A percentile compares a stretch with the other conserved stretches of the same genome.
Conservation (phyloP, 2,113 vertebrate genomes). For the Cryptotis parvus region DNA sequence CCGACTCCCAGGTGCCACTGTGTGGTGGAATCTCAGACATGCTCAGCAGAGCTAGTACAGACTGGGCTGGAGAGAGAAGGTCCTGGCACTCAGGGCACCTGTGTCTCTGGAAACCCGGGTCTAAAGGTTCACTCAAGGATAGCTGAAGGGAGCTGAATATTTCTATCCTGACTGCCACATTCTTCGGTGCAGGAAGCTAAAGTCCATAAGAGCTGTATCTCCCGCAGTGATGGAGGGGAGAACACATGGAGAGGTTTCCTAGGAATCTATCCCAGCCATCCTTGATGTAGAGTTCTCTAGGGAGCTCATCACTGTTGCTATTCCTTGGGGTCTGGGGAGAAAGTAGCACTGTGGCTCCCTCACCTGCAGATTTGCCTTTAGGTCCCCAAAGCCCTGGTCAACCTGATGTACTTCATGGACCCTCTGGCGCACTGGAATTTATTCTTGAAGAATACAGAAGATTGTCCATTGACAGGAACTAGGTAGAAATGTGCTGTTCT, state of each 20-base stretch:
- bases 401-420: background rate
- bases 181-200: background rate
- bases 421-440: background rate
- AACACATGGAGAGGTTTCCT: background rate
- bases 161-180: background rate
- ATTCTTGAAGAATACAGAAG: conserved; percentile 30
- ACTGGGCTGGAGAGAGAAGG: background rate
- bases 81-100: background rate
- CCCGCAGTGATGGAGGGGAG: background rate
- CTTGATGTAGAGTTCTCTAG: background rate
- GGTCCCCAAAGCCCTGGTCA: background rate
- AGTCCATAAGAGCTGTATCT: accelerated
- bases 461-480: background rate
- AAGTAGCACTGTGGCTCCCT: background rate
- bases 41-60: background rate
- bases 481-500: background rate
- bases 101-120: background rate
- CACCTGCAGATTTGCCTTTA: background rate
- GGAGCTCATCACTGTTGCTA: background rate
- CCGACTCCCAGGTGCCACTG: background rate
- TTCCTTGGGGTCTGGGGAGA: background rate
- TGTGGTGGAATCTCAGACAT: background rate
- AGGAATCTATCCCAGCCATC: background rate
- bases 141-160: background rate
- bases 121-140: background rate